Evolutionary conservation across 92 coral and sea anemone species (phyloP), one percentile per base, ranked within the genome.

Genomic region (Porites divaricata): DNA sequence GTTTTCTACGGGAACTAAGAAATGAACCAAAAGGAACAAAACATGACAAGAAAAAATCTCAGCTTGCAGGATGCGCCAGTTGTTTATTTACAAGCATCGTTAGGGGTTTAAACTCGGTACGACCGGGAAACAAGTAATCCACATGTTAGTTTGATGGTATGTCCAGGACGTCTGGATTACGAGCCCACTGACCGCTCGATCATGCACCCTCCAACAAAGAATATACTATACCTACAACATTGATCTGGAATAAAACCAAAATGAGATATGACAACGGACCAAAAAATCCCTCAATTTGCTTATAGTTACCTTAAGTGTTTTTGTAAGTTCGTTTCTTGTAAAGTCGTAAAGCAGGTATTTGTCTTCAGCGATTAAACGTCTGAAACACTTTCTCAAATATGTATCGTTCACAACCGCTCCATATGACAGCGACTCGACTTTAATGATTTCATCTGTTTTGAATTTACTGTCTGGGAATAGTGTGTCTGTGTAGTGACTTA

Each of bases 391-490:
- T 24, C 88, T 85, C 8, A 96, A 78, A 9, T 52, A 41, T 4
- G 83, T 64, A 72, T 96, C 91, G 59, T 91, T 90, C 28, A 96
- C 89, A 13, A 94, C 80, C n/a, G 92, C 91, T 14, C 98, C 98
- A 63, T 96, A 96, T 12, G 93, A 85, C 68, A 89, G 83, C 24
- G 81, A 74, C 21, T 92, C 93, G 35, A 84, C 94, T 35, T 83
- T 76, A 57, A 94, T 26, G 28, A 95, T 87, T 58, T 86, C 77
- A 67, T 95, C 94, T 2, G 86, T 90, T 75, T 90, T 92, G 74
- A 86, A 94, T 62, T 83, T 61, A 6, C 77, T 72, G 76, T 80
- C 67, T 22, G 95, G 91, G 12, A 83, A 79, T 20, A 75, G 65
- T 53, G 72, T 64, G 0, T 79, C 87, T 16, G 85, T 82, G 85